Evolutionary conservation across 2,113 vertebrate species (phyloP).

Genomic region (Aegotheles bennettii): DNA sequence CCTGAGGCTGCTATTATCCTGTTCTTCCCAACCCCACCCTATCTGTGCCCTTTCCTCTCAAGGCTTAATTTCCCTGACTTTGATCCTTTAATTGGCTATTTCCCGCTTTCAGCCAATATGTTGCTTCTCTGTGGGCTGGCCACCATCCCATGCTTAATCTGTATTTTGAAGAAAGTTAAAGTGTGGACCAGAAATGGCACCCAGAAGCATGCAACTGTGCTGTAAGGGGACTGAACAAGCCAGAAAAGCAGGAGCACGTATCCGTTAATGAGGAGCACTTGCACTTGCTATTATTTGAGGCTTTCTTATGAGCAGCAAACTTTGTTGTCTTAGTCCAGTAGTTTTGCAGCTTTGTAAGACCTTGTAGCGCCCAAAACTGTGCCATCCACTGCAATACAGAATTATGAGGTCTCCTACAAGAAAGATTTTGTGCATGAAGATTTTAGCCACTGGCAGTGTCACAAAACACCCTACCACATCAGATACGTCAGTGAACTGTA

Average conservation of each 20-base stretch:
- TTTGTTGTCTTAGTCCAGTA: neutral
- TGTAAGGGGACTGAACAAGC: neutral
- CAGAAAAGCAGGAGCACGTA: neutral
- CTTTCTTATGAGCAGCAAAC: neutral
- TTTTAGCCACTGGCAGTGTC: neutral
- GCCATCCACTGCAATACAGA: neutral
- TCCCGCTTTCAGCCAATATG: neutral
- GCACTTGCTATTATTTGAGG: neutral
- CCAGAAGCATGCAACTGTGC: neutral
- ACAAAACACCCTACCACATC: neutral
- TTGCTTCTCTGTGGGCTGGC: slow-evolving; percentile 9
- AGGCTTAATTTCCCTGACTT: slow-evolving; percentile 47
- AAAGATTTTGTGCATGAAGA: neutral
- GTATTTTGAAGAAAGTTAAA: neutral
- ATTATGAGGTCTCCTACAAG: neutral
- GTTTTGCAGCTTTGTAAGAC: neutral
- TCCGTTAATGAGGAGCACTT: neutral
- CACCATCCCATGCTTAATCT: neutral
- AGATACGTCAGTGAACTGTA: neutral
- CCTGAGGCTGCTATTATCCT: neutral
- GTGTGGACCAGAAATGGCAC: neutral
- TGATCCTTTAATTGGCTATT: slow-evolving; percentile 53
- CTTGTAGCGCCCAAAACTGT: neutral
- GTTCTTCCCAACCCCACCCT: slow-evolving; percentile 11
- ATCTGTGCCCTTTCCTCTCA: neutral